Conservation (phyloP, 2,797 vertebrate species). For the Rhinatrema bivittatum region DNA sequence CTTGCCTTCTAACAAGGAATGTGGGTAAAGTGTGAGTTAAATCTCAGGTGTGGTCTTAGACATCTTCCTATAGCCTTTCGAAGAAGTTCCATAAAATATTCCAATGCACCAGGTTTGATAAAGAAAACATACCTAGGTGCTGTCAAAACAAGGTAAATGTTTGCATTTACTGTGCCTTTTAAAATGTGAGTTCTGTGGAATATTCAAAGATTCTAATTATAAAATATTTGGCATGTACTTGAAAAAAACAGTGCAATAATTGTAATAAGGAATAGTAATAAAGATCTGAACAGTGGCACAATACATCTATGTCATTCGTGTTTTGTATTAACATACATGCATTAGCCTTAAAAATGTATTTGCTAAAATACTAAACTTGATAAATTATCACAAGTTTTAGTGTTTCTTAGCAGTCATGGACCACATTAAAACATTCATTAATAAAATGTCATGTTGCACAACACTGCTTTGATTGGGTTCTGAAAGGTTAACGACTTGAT, state of each 20-base stretch:
- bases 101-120: no score
- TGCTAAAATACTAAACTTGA: conserved; percentile 59
- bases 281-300: conserved; percentile 8
- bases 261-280: conserved; percentile 12
- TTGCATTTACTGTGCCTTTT: conserved; percentile 24
- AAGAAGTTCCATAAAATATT: conserved; percentile 29
- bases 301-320: conserved; percentile 30
- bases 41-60: conserved; percentile 33
- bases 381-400: conserved; percentile 49
- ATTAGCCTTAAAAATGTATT: conserved; percentile 42
- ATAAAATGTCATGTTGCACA: conserved; percentile 58
- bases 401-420: conserved; percentile 59
- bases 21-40: conserved; percentile 38
- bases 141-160: no score
- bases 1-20: conserved; percentile 39
- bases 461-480: conserved; percentile 49
- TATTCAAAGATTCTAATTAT: conserved; percentile 8
- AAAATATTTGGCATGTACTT: not conserved
- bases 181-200: conserved; percentile 16
- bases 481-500: conserved; percentile 59
- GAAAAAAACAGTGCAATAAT: conserved; percentile 6
- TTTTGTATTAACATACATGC: conserved; percentile 24
- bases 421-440: conserved; percentile 59
- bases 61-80: conserved; percentile 31
- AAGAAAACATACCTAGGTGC: no score